Conservation (phyloP, 64 coral and sea anemone genomes). For the Astreopora myriophthalma region DNA sequence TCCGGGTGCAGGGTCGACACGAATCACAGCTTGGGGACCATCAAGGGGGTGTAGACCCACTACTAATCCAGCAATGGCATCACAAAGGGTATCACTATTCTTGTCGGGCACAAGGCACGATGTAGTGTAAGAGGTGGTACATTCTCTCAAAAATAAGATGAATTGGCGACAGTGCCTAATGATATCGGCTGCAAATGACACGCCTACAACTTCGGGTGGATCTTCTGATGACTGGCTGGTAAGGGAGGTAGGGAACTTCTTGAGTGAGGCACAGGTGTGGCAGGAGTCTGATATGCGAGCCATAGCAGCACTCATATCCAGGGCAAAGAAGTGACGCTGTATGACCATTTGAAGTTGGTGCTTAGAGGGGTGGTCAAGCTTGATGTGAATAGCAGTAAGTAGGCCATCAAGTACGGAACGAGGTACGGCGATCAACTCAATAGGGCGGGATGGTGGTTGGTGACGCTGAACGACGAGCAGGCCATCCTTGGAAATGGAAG, state of each 20-base stretch:
- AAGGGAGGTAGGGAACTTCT: neutral
- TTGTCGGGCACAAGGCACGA: slow-evolving; percentile 30
- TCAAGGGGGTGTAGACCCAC: slow-evolving; percentile 41
- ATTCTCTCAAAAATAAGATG: slow-evolving; percentile 20
- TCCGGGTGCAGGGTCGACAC: slow-evolving; percentile 53
- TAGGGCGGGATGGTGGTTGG: neutral
- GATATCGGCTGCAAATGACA: slow-evolving; percentile 38
- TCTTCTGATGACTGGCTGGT: no score
- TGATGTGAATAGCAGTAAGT: slow-evolving; percentile 4
- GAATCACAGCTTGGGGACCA: slow-evolving; percentile 27
- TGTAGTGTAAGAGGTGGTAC: slow-evolving; percentile 1
- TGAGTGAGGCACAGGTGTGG: slow-evolving; percentile 20
- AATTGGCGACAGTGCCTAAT: slow-evolving; percentile 5
- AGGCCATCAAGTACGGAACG: slow-evolving; percentile 37
- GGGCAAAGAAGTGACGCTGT: neutral
- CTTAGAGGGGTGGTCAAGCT: neutral
- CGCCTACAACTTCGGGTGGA: slow-evolving; percentile 18
- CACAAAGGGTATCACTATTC: slow-evolving; percentile 25
- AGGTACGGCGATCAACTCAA: slow-evolving; percentile 15
- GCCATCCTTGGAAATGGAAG: neutral
- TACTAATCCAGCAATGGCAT: slow-evolving; percentile 4
- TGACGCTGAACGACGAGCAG: slow-evolving; percentile 8
- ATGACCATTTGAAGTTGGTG: neutral
- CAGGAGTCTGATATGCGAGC: neutral
- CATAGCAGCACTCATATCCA: neutral